Percentiles rank a stretch among this genome's conserved stretches.
Conservation (phyloP, 1,140 invertebrate genomes). For the Tetranychus urticae region DNA sequence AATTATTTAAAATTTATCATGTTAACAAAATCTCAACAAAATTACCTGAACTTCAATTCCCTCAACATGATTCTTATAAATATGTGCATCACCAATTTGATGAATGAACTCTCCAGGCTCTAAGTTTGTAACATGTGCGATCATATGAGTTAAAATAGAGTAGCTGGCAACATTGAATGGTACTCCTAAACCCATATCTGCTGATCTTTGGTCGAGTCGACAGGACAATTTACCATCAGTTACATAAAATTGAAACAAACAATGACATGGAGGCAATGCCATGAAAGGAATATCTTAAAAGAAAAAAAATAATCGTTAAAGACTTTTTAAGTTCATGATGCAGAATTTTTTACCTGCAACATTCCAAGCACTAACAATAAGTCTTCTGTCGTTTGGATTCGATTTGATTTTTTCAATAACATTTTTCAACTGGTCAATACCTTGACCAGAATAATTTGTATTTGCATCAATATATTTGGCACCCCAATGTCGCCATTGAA, state of each 20-base stretch:
- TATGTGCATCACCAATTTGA: conserved; percentile 84
- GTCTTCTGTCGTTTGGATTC: conserved; percentile 61
- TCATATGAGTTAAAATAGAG: conserved; percentile 77
- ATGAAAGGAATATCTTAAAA: conserved; percentile 52
- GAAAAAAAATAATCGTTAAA: not conserved
- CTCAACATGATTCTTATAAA: conserved; percentile 78
- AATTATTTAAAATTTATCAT: not conserved
- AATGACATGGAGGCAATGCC: conserved; percentile 93
- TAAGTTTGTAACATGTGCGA: conserved; percentile 73
- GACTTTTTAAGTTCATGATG: not conserved
- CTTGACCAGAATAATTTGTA: conserved; percentile 47
- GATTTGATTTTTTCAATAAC: conserved; percentile 61
- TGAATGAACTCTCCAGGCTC: conserved; percentile 88
- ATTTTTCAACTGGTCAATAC: conserved; percentile 64
- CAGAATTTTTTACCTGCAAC: conserved; percentile 27
- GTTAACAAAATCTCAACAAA: too few species aligned
- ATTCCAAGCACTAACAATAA: conserved; percentile 92
- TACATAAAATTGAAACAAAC: conserved; percentile 84
- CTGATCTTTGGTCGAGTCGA: conserved; percentile 85
- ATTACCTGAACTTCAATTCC: conserved; percentile 50
- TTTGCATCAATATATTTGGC: conserved; percentile 66
- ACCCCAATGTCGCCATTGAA: conserved; percentile 97
- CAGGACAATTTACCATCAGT: conserved; percentile 53
- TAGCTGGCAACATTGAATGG: conserved; percentile 99
- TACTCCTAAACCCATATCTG: conserved; percentile 91